Conservation (phyloP, 2,888 invertebrate genomes). For the Lomographa bimaculata region DNA sequence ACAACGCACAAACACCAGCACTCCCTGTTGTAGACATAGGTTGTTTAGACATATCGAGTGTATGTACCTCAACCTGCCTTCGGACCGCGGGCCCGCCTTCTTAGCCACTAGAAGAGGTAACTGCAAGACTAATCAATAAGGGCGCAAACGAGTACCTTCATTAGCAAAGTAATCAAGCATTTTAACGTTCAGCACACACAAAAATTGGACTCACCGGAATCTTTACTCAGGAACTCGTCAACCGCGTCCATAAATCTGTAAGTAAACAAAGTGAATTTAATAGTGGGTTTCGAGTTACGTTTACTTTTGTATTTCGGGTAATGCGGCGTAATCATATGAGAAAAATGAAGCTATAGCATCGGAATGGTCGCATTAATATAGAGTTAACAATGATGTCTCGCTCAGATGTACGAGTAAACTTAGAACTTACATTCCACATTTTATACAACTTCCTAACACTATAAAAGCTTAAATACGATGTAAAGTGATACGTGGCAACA, state of each 20-base stretch:
- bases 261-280: slow-evolving; percentile 55
- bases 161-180: slow-evolving; percentile 54
- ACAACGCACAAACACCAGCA: slow-evolving; percentile 44
- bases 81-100: slow-evolving; percentile 46
- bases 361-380: slow-evolving; percentile 32
- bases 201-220: slow-evolving; percentile 65
- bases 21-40: slow-evolving; percentile 50
- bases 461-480: slow-evolving; percentile 55
- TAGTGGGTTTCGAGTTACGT: slow-evolving; percentile 25
- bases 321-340: slow-evolving; percentile 23
- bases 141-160: slow-evolving; percentile 44
- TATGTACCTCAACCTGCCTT: slow-evolving; percentile 47
- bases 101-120: slow-evolving; percentile 56
- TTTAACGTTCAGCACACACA: slow-evolving; percentile 56
- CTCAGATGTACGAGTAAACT: slow-evolving; percentile 46
- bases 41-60: slow-evolving; percentile 50
- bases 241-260: slow-evolving; percentile 71
- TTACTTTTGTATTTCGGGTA: slow-evolving; percentile 22
- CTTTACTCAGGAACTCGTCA: slow-evolving; percentile 66
- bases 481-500: slow-evolving; percentile 69
- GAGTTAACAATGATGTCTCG: slow-evolving; percentile 37
- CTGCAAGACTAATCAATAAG: slow-evolving; percentile 52
- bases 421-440: slow-evolving; percentile 44
- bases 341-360: slow-evolving; percentile 32
- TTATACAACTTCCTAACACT: slow-evolving; percentile 52